Evolutionary conservation across 2,113 vertebrate genomes (phyloP), one percentile per base, ranked within the genome.

Genomic region (Orycteropus afer): DNA sequence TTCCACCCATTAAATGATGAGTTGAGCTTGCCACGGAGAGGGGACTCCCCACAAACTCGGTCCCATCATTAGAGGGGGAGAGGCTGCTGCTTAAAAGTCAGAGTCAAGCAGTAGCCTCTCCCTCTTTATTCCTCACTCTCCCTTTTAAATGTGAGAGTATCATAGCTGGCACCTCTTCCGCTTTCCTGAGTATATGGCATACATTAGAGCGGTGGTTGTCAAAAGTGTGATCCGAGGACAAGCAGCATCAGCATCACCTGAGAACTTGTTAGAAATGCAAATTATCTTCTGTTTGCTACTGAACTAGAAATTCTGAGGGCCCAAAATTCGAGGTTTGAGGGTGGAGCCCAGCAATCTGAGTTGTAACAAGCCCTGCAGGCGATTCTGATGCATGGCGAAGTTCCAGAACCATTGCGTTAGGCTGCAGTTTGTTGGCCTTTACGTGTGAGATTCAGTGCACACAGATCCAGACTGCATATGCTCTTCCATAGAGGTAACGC

Each of bases 241-340:
- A 78, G 65, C 57, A 96, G n/a, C 34, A 67, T 65, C 53, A 94
- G 42, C 32, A 92, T 85, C 67, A 86, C 63, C 29, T 93, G 45
- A 63, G 55, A 55, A 90, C 40, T 87, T 90, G 25, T 2, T 74
- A 93, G 27, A 95, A 95, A 22, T 92, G 25, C 20, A 84, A 61
- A 59, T 91, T 67, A 76, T 89, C n/a, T 12, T 2, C 32, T 71
- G 13, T 53, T n/a, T 77, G 5, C 51, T 86, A 40, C 89, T 90
- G 45, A 96, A 15, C 93, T 34, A 91, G 55, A 82, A 91, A 83
- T 25, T 74, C 40, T n/a, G n/a, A n/a, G n/a, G n/a, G n/a, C n/a
- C n/a, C n/a, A n/a, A n/a, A n/a, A n/a, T n/a, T n/a, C n/a, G n/a
- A n/a, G n/a, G n/a, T n/a, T n/a, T 74, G 67, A 61, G 37, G 47